phyloP scores from a whole-genome alignment of 2,888 invertebrate species.

The Drosophila cognata region DNA sequence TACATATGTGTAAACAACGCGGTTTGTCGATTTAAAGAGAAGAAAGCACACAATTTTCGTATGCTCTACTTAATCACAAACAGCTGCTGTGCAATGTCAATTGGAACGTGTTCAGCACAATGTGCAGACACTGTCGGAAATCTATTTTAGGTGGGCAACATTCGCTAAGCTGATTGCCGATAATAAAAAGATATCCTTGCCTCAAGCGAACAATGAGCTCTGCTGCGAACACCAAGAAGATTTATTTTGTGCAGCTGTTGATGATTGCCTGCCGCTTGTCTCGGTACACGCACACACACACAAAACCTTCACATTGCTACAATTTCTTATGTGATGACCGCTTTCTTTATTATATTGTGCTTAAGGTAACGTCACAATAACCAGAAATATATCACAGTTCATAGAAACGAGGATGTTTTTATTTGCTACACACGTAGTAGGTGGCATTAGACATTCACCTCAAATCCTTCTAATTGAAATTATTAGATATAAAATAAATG shows the following conservation, averaged over 20 bases:
- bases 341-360: conserved; percentile 5
- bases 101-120: conserved; percentile 24
- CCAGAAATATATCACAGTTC: not conserved
- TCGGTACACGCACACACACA: not conserved
- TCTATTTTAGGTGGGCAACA: conserved; percentile 12
- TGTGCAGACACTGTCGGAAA: not conserved
- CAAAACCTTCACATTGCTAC: conserved; percentile 11
- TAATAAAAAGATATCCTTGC: not conserved
- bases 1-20: not conserved
- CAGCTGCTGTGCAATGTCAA: conserved; percentile 33
- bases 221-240: not conserved
- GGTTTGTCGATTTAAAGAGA: not conserved
- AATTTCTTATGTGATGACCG: conserved; percentile 1
- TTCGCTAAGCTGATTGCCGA: conserved; percentile 27
- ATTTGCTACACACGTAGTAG: not conserved
- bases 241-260: conserved; percentile 39
- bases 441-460: not conserved
- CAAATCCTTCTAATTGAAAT: not conserved
- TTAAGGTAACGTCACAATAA: not conserved
- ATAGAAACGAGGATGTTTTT: not conserved
- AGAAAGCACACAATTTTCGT: not conserved
- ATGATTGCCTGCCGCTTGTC: not conserved
- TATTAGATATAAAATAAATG: not conserved
- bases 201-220: conserved; percentile 20
- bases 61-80: conserved; percentile 4